Evolutionary conservation across 1,140 invertebrate species (phyloP).

Genomic region (Neotoxoptera formosana): DNA sequence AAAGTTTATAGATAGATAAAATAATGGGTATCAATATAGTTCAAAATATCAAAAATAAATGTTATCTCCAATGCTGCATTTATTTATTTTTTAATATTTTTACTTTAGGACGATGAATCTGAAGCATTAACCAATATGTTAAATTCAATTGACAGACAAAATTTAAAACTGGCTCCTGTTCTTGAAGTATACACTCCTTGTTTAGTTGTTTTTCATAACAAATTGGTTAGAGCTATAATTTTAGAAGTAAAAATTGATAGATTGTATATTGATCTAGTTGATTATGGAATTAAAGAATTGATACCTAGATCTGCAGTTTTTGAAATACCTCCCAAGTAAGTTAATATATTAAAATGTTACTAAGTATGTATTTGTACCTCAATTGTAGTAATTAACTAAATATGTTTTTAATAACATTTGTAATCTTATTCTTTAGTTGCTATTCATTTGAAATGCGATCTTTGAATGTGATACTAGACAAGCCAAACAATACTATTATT

Average conservation of each 20-base stretch:
- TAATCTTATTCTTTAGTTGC: background rate
- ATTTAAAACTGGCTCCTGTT: slow-evolving; percentile 30
- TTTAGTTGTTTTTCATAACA: slow-evolving; percentile 17
- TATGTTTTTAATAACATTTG: background rate
- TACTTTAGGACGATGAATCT: slow-evolving; percentile 38
- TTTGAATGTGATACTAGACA: slow-evolving; percentile 35
- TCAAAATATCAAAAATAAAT: background rate
- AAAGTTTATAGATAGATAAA: no score
- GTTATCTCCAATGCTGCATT: background rate
- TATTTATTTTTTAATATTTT: background rate
- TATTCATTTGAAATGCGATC: slow-evolving; percentile 43
- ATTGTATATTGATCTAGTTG: slow-evolving; percentile 39
- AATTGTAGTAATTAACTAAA: background rate
- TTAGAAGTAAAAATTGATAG: slow-evolving; percentile 26
- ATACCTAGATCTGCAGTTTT: slow-evolving; percentile 20
- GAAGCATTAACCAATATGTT: background rate
- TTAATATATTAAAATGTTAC: background rate
- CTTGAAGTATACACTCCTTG: slow-evolving; percentile 48
- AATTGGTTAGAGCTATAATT: slow-evolving; percentile 42
- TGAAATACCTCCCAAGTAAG: slow-evolving; percentile 37
- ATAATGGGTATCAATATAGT: no score
- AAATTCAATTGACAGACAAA: slow-evolving; percentile 32
- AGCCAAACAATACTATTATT: background rate
- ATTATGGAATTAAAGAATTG: background rate
- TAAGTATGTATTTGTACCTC: background rate